These are phyloP conservation scores for Apodemus agrarius DNA, from an alignment of 2,797 vertebrate species.

Conservation along the genomic window DNA sequence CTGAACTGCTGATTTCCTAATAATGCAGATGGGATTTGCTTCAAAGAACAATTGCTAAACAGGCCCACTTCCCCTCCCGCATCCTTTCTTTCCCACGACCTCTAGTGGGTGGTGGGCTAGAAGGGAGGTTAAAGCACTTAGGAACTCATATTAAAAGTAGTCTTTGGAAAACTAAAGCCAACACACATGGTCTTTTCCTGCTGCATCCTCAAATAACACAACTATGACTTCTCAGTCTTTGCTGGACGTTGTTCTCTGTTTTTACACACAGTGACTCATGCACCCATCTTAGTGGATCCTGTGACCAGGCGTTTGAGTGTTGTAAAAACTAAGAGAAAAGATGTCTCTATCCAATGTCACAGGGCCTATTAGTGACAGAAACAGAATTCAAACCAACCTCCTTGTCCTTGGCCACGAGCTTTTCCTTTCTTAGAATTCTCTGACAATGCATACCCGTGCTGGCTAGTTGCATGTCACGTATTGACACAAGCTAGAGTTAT, in stretches of 20 bases:
- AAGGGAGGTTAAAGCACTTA: not conserved
- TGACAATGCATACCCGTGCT: not conserved
- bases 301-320: not conserved
- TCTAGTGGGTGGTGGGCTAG: not conserved
- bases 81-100: not conserved
- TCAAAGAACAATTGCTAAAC: not conserved
- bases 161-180: not conserved
- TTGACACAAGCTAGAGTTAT: not conserved
- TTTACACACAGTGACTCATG: not conserved
- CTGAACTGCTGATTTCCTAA: not conserved
- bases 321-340: not conserved
- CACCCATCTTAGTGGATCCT: not conserved
- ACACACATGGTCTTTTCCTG: not conserved
- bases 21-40: not conserved
- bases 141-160: not conserved
- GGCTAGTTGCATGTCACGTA: not conserved
- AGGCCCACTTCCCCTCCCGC: not conserved
- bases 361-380: not conserved
- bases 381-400: not conserved
- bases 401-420: not conserved
- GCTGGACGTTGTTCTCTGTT: not conserved
- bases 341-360: too few relatives aligned
- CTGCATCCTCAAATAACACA: not conserved
- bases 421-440: not conserved
- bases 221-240: not conserved